phyloP scores from a whole-genome alignment of 2,888 invertebrate species.

The Philhelius pedissequus region DNA sequence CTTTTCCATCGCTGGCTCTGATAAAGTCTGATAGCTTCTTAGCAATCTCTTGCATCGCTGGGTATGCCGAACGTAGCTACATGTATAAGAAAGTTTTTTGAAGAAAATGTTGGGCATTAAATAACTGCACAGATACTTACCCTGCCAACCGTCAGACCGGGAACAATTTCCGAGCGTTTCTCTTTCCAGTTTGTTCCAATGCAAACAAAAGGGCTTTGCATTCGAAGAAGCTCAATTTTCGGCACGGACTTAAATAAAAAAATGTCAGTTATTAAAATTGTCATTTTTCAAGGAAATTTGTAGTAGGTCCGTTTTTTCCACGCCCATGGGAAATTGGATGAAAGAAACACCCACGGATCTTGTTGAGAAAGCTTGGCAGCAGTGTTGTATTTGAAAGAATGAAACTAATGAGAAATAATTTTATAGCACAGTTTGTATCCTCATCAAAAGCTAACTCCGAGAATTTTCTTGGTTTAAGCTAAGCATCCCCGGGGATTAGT shows the following conservation, averaged over 20 bases:
- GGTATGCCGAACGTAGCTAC: conserved; percentile 77
- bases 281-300: no score
- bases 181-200: conserved; percentile 79
- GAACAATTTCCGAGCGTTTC: conserved; percentile 78
- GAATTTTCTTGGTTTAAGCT: no score
- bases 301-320: no score
- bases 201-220: conserved; percentile 78
- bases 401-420: no score
- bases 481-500: no score
- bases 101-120: background rate
- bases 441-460: no score
- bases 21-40: conserved; percentile 77
- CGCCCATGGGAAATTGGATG: no score
- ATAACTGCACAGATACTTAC: conserved; percentile 71
- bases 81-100: background rate
- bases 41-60: conserved; percentile 77
- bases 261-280: background rate
- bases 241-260: conserved; percentile 61
- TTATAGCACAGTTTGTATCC: no score
- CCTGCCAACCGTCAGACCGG: conserved; percentile 79
- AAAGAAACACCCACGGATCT: no score
- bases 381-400: no score
- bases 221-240: conserved; percentile 68
- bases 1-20: conserved; percentile 70
- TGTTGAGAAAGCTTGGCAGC: no score